Conservation (phyloP, 2,113 vertebrate genomes). For the Anhinga anhinga region DNA sequence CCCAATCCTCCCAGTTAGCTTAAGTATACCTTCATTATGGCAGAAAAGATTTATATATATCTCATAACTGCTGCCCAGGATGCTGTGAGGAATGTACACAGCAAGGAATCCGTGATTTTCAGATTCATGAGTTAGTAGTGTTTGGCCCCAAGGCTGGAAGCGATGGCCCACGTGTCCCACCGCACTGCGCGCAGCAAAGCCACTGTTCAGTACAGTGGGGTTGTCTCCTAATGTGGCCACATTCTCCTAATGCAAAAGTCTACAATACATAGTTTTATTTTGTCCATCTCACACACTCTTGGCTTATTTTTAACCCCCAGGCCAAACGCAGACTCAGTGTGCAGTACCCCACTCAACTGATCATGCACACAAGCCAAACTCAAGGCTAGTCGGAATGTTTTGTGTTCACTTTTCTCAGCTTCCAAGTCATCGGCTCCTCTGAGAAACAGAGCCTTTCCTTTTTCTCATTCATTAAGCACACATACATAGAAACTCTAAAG, state of each 20-base stretch:
- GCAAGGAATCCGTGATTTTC: neutral
- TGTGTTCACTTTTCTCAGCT: neutral
- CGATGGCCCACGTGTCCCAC: neutral
- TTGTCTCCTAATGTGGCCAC: neutral
- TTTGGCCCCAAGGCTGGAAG: neutral
- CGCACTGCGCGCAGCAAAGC: fast-evolving
- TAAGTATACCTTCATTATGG: neutral
- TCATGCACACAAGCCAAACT: neutral
- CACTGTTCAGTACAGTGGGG: neutral
- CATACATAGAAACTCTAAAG: conserved; percentile 3
- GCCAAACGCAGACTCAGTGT: neutral
- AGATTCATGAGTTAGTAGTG: fast-evolving
- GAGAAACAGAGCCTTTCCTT: conserved; percentile 27
- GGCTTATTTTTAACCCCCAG: neutral
- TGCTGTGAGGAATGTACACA: neutral
- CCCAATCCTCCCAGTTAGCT: neutral
- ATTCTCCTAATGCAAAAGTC: neutral
- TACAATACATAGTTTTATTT: neutral
- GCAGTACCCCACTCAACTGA: neutral
- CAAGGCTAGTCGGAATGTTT: neutral
- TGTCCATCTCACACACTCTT: neutral
- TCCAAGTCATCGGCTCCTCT: neutral
- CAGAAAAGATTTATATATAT: neutral
- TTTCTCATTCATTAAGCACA: conserved; percentile 26
- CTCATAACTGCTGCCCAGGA: neutral